These are phyloP conservation scores for Montipora efflorescens DNA, from an alignment of 64 coral and sea anemone genomes.

Conservation along the genomic window DNA sequence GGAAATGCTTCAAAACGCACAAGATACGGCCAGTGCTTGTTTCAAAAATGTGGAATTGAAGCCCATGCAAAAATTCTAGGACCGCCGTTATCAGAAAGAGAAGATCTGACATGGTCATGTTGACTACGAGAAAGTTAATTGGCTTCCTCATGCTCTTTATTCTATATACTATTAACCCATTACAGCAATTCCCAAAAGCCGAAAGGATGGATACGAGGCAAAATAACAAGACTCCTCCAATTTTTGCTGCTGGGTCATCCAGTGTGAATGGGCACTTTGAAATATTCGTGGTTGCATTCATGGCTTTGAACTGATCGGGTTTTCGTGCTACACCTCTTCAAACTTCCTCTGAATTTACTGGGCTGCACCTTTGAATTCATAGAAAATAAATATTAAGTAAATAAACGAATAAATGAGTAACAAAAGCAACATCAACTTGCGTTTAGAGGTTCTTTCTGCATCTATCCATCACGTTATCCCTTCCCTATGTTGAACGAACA, in stretches of 20 bases:
- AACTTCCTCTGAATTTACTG: too few relatives aligned
- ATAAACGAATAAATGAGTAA: too few relatives aligned
- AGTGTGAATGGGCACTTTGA: background rate
- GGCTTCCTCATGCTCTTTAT: background rate
- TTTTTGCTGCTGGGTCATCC: background rate
- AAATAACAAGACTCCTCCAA: background rate
- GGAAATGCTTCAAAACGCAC: background rate
- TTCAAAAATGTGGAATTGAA: background rate
- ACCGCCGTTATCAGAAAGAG: background rate
- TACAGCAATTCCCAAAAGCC: background rate
- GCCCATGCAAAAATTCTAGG: background rate
- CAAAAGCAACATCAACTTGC: too few relatives aligned
- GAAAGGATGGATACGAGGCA: background rate
- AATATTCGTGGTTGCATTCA: background rate
- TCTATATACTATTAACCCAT: background rate
- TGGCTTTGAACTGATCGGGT: too few relatives aligned
- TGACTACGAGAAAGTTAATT: background rate
- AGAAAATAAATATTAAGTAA: too few relatives aligned
- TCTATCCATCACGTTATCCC: too few relatives aligned
- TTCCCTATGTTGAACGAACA: too few relatives aligned
- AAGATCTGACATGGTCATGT: background rate
- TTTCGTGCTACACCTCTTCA: too few relatives aligned
- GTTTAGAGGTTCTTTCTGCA: too few relatives aligned
- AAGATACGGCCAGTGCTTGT: background rate
- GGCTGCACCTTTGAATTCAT: too few relatives aligned